Evolutionary conservation across 1,140 invertebrate species (phyloP).

Genomic region (Polypedilum pembai): DNA sequence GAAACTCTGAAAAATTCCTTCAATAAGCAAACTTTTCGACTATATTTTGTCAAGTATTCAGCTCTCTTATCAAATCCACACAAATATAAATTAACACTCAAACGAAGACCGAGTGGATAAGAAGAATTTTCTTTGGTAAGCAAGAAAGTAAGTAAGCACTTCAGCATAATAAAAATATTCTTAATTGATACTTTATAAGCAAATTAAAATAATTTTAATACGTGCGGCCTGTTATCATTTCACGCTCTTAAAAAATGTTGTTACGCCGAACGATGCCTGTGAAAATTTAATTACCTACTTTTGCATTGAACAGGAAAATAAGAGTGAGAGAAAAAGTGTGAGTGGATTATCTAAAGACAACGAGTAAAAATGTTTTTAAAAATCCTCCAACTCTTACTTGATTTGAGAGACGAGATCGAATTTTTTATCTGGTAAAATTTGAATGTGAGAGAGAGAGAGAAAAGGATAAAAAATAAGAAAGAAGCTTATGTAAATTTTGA

Average conservation of each 20-base stretch:
- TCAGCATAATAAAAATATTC: constrained; percentile 3
- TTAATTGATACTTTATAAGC: constrained; percentile 28
- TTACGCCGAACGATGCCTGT: not conserved
- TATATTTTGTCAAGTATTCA: no score
- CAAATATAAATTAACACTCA: no score
- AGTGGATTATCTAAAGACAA: constrained; percentile 20
- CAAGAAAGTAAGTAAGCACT: no score
- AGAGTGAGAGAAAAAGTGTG: not conserved
- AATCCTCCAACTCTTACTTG: not conserved
- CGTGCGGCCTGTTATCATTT: constrained; percentile 24
- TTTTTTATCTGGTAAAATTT: constrained; percentile 5
- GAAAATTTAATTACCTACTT: constrained; percentile 23
- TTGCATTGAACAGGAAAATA: constrained; percentile 1
- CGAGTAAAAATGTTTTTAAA: not conserved
- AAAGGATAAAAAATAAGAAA: no score
- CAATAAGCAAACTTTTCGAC: no score
- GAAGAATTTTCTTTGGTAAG: no score
- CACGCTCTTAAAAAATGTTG: constrained; percentile 4
- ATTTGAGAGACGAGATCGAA: not conserved
- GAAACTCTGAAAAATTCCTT: no score
- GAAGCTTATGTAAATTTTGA: constrained; percentile 24
- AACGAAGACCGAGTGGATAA: no score
- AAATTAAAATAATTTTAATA: constrained; percentile 29
- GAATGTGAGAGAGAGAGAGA: no score
- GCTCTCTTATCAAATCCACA: no score